Percentiles rank a stretch among this genome's conserved stretches.
Conservation (phyloP, 2,113 vertebrate genomes). For the Epinephelus fuscoguttatus region DNA sequence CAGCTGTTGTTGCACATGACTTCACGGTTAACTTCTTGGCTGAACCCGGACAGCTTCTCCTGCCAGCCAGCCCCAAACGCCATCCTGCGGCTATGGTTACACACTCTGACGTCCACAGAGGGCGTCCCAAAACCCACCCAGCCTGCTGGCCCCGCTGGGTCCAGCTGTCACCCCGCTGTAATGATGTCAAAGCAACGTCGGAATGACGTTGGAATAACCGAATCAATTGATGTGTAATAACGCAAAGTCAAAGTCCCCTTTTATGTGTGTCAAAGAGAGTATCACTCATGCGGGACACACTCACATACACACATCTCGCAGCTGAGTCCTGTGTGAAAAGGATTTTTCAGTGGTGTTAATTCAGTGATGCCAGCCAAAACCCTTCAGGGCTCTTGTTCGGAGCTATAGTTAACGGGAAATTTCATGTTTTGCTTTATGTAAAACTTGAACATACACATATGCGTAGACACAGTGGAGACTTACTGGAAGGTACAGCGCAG, state of each 20-base stretch:
- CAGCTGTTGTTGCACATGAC: slow-evolving; percentile 80
- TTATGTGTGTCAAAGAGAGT: slow-evolving; percentile 50
- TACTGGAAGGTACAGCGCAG: slow-evolving; percentile 91
- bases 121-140: slow-evolving; percentile 79
- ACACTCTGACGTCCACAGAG: slow-evolving; percentile 83
- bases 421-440: slow-evolving; percentile 28
- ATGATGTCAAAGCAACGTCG: slow-evolving; percentile 64
- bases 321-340: slow-evolving; percentile 27
- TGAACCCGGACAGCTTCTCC: slow-evolving; percentile 66
- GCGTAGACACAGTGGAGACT: slow-evolving; percentile 67
- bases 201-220: slow-evolving; percentile 54
- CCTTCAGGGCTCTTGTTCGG: slow-evolving; percentile 8
- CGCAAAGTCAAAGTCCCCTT: slow-evolving; percentile 14
- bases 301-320: slow-evolving; percentile 15
- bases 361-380: slow-evolving; percentile 32
- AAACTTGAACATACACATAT: slow-evolving; percentile 24
- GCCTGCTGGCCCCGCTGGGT: slow-evolving; percentile 43
- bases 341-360: slow-evolving; percentile 33
- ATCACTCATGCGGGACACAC: slow-evolving; percentile 14
- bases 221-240: slow-evolving; percentile 46
- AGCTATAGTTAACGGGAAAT: slow-evolving; percentile 3
- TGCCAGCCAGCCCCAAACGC: slow-evolving; percentile 70
- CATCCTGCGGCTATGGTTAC: slow-evolving; percentile 74
- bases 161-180: slow-evolving; percentile 64
- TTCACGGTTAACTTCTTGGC: slow-evolving; percentile 77